Percentiles rank a stretch among this genome's conserved stretches.
Conservation (phyloP, 2,888 invertebrate genomes). For the Papilio demoleus region DNA sequence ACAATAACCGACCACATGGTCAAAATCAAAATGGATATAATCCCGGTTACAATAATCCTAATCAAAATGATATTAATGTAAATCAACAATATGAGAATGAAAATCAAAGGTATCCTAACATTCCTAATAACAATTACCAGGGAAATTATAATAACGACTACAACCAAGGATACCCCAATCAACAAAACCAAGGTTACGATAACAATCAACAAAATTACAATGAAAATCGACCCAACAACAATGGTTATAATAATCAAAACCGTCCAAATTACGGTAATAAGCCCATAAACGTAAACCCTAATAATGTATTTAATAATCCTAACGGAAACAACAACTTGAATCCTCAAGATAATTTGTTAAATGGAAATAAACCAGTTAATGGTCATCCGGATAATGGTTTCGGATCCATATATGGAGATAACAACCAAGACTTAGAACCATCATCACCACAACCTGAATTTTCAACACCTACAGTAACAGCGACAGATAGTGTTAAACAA, state of each 20-base stretch:
- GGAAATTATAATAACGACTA: constrained; percentile 37
- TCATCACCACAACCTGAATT: constrained; percentile 5
- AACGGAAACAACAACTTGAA: constrained; percentile 28
- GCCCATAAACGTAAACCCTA: constrained; percentile 40
- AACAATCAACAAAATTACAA: constrained; percentile 16
- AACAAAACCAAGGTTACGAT: constrained; percentile 40
- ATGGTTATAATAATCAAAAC: constrained; percentile 45
- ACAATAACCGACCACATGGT: constrained; percentile 23
- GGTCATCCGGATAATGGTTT: constrained; percentile 28
- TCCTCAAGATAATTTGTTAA: constrained; percentile 31
- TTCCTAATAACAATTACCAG: constrained; percentile 47
- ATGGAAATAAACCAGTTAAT: constrained; percentile 30
- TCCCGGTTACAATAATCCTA: constrained; percentile 14
- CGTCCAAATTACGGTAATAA: constrained; percentile 42
- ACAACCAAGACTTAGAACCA: neutral
- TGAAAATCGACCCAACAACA: constrained; percentile 41
- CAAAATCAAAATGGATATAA: constrained; percentile 21
- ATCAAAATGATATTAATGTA: constrained; percentile 24
- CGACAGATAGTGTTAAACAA: constrained; percentile 37
- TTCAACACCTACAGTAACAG: constrained; percentile 7
- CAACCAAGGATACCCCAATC: constrained; percentile 32
- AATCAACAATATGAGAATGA: constrained; percentile 38
- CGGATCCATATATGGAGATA: constrained; percentile 22
- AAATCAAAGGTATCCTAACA: constrained; percentile 41
- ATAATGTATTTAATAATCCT: constrained; percentile 39